Evolutionary conservation across 2,888 invertebrate species (phyloP).

Genomic region (Aleiodes leptofemur): DNA sequence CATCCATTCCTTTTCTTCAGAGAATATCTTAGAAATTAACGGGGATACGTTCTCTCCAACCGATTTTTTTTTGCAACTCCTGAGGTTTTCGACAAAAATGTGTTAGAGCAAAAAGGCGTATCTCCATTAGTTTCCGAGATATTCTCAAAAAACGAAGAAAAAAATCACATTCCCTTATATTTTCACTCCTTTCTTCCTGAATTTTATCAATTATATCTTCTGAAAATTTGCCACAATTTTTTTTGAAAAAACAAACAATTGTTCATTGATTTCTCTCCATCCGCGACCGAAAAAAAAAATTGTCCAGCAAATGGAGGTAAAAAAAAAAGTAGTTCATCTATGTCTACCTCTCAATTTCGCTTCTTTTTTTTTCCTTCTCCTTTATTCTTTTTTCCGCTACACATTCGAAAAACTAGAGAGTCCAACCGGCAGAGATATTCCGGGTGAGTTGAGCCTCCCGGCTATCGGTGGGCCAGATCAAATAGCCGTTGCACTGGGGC

Average conservation of each 20-base stretch:
- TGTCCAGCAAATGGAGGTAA: not conserved
- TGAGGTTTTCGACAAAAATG: too few species aligned
- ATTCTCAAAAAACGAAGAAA: too few species aligned
- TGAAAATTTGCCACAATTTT: too few species aligned
- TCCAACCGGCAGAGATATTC: conserved; percentile 64
- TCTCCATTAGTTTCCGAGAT: too few species aligned
- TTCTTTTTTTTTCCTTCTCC: conserved; percentile 37
- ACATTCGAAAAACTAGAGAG: conserved; percentile 50
- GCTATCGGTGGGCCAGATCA: conserved; percentile 70
- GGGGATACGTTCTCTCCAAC: too few species aligned
- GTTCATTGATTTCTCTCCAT: not conserved
- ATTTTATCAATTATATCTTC: too few species aligned
- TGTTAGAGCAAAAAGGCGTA: too few species aligned
- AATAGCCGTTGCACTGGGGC: conserved; percentile 63
- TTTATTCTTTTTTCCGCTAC: conserved; percentile 55
- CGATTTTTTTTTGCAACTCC: too few species aligned
- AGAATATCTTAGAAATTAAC: too few species aligned
- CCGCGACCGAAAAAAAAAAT: not conserved
- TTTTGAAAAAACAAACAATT: not conserved
- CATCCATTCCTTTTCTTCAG: too few species aligned
- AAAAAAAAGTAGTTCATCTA: conserved; percentile 20
- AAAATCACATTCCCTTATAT: too few species aligned
- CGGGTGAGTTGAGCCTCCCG: conserved; percentile 69
- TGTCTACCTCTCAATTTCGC: conserved; percentile 37
- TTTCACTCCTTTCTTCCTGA: too few species aligned